phyloP scores from a whole-genome alignment of 2,113 vertebrate species.

The Sturnira hondurensis region DNA sequence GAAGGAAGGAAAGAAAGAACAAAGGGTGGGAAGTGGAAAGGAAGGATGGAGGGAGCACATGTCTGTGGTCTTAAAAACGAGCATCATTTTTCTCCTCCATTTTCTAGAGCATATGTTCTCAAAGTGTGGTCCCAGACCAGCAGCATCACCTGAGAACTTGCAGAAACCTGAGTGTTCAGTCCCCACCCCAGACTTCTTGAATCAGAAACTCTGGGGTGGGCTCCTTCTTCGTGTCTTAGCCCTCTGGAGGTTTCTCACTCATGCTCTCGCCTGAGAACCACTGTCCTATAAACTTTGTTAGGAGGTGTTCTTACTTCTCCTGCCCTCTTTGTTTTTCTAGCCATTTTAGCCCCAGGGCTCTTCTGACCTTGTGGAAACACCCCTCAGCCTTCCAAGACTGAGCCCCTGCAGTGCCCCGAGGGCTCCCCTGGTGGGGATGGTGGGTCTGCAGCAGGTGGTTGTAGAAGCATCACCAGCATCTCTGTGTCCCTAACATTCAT shows the following conservation, averaged over 20 bases:
- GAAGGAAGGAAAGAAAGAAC: not conserved
- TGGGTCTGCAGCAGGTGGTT: not conserved
- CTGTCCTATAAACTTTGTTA: not conserved
- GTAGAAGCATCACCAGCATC: not conserved
- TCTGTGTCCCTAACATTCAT: not conserved
- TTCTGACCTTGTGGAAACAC: not conserved
- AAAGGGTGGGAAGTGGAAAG: not conserved
- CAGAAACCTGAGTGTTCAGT: not conserved
- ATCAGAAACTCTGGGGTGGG: not conserved
- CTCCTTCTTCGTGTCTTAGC: not conserved
- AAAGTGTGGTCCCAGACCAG: not conserved
- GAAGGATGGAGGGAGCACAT: not conserved
- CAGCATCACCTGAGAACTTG: not conserved
- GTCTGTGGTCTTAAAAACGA: not conserved
- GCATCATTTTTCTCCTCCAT: not conserved
- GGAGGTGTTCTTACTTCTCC: not conserved
- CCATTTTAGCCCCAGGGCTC: not conserved
- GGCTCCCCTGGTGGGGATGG: fast-evolving
- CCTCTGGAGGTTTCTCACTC: not conserved
- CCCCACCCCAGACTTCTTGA: not conserved
- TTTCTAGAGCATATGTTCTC: not conserved
- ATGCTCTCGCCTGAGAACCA: not conserved
- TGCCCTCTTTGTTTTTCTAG: not conserved
- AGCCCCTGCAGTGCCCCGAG: not conserved
- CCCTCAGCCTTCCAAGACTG: not conserved